Evolutionary conservation across 2,888 invertebrate genomes (phyloP).

Genomic region (Proisotoma minuta): DNA sequence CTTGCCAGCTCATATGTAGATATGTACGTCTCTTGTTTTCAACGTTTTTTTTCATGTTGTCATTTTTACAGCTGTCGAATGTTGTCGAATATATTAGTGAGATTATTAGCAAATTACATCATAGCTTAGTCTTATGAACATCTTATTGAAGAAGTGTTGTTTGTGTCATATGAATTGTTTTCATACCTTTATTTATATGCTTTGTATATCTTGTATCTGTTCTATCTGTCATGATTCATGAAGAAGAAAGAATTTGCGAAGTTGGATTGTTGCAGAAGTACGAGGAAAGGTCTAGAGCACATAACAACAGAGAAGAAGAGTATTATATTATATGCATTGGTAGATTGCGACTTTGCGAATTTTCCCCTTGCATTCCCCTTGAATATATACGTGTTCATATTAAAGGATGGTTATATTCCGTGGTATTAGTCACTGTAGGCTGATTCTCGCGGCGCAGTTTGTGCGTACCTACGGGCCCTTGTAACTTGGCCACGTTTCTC

Average conservation of each 20-base stretch:
- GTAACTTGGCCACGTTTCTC: conserved; percentile 11
- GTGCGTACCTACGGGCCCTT: conserved; percentile 8
- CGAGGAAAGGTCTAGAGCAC: not conserved
- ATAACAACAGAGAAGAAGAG: not conserved
- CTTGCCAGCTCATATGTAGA: too few relatives aligned
- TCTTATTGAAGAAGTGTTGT: too few relatives aligned
- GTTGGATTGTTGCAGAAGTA: not conserved
- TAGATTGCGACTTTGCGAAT: conserved; percentile 18
- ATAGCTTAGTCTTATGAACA: too few relatives aligned
- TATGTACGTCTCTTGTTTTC: too few relatives aligned
- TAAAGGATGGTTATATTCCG: not conserved
- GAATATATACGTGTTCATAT: not conserved
- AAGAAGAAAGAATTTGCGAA: not conserved
- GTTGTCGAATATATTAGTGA: too few relatives aligned
- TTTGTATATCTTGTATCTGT: too few relatives aligned
- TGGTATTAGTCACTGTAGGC: conserved; percentile 3
- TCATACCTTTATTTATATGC: too few relatives aligned
- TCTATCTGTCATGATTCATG: too few relatives aligned
- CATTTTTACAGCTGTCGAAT: too few relatives aligned
- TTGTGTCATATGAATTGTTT: too few relatives aligned
- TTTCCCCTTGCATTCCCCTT: conserved; percentile 29
- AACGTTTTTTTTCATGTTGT: too few relatives aligned
- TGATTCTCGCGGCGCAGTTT: conserved; percentile 32
- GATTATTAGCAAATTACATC: not conserved
- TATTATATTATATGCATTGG: not conserved